Evolutionary conservation across 92 coral and sea anemone genomes (phyloP).

Genomic region (Paramuricea clavata): DNA sequence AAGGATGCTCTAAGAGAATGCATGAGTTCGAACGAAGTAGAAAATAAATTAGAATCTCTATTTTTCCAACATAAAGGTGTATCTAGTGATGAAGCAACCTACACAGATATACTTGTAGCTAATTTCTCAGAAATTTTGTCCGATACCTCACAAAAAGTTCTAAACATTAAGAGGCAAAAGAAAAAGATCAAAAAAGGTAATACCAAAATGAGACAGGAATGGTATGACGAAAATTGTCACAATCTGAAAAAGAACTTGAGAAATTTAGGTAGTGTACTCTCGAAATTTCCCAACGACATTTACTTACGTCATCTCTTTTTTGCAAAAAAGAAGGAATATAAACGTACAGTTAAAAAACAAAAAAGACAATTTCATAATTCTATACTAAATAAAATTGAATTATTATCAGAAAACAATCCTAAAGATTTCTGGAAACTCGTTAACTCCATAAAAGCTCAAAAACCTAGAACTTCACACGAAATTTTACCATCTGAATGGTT

Average conservation of each 20-base stretch:
- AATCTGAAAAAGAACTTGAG: not conserved
- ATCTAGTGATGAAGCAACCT: too few relatives aligned
- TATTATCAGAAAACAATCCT: not conserved
- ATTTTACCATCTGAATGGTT: slow-evolving; percentile 29
- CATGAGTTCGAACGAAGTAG: not conserved
- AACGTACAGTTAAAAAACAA: slow-evolving; percentile 2
- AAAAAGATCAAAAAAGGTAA: not conserved
- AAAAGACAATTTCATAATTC: slow-evolving; percentile 8
- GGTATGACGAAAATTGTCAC: not conserved
- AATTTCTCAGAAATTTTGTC: not conserved
- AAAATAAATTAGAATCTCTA: not conserved
- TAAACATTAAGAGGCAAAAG: not conserved
- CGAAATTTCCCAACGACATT: not conserved
- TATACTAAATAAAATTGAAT: not conserved
- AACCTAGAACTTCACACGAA: not conserved
- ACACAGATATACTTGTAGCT: not conserved
- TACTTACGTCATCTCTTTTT: not conserved
- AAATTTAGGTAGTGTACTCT: not conserved
- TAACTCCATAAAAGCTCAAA: slow-evolving; percentile 21
- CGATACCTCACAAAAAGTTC: not conserved
- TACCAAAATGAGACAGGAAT: not conserved
- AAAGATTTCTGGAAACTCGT: slow-evolving; percentile 19
- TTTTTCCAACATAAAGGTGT: slow-evolving; percentile 3
- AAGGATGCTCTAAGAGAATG: not conserved
- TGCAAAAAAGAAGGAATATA: not conserved